These are phyloP conservation scores for Pseudanteris insignis DNA, from an alignment of 2,888 invertebrate genomes.

Conservation along the genomic window DNA sequence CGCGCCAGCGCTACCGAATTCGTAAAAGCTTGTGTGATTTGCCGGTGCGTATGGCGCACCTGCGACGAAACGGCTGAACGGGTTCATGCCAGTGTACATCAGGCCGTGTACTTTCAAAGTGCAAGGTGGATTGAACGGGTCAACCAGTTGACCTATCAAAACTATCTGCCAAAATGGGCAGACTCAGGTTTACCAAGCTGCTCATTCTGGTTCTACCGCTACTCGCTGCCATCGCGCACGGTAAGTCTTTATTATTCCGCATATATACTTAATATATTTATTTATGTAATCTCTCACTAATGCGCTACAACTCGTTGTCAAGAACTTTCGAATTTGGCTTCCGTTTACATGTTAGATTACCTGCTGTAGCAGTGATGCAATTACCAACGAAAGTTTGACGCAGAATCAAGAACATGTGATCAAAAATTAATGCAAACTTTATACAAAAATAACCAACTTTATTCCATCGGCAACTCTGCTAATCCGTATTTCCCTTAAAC, in stretches of 20 bases:
- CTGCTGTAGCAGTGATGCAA: not conserved
- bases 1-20: no score
- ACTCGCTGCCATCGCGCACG: slow-evolving; percentile 27
- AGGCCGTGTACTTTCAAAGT: no score
- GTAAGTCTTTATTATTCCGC: slow-evolving; percentile 36
- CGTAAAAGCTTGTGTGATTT: no score
- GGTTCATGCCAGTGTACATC: no score
- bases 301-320: slow-evolving; percentile 2
- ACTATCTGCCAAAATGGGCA: slow-evolving; percentile 32
- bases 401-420: no score
- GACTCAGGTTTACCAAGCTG: slow-evolving; percentile 44
- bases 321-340: slow-evolving; percentile 10
- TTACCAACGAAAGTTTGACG: slow-evolving; percentile 6
- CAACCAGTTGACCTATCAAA: no score
- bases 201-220: slow-evolving; percentile 37
- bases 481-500: no score
- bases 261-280: slow-evolving; percentile 1
- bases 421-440: no score
- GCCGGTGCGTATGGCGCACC: not conserved
- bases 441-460: no score
- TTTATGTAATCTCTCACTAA: slow-evolving; percentile 30
- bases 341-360: not conserved
- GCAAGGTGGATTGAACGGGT: no score
- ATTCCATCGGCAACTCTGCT: no score
- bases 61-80: no score